Conservation (phyloP, 2,113 vertebrate genomes). For the Mungos mungo region DNA sequence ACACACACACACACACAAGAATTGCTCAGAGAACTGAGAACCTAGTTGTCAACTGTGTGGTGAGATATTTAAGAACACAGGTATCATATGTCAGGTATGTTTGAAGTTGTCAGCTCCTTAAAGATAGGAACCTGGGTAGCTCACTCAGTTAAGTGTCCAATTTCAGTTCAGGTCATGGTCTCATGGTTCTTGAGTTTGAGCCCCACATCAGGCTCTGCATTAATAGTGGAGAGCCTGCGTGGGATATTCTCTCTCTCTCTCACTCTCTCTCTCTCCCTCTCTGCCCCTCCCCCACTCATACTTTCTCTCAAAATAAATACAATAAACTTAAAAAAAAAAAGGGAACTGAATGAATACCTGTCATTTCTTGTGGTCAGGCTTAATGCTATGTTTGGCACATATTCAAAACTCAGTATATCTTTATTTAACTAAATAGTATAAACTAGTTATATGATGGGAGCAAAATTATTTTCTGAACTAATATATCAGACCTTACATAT, state of each 20-base stretch:
- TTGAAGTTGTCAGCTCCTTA: not conserved
- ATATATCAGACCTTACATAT: not conserved
- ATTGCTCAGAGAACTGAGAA: not conserved
- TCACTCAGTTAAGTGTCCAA: too few species aligned
- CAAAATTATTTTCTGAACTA: not conserved
- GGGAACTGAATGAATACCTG: not conserved
- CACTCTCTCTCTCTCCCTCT: too few species aligned
- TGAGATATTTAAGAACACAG: not conserved
- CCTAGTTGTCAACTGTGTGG: not conserved
- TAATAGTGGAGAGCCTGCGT: too few species aligned
- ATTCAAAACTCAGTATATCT: not conserved
- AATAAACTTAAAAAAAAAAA: too few species aligned
- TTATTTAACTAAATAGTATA: not conserved
- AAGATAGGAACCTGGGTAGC: not conserved
- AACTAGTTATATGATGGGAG: not conserved
- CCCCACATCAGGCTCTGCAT: too few species aligned
- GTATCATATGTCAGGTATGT: not conserved
- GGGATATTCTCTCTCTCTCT: too few species aligned
- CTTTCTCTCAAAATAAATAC: too few species aligned
- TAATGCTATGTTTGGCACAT: not conserved
- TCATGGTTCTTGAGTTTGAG: too few species aligned
- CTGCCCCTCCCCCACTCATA: too few species aligned
- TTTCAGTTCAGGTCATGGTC: too few species aligned
- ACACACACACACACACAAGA: not conserved
- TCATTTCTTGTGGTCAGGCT: not conserved